phyloP scores from a whole-genome alignment of 1,140 invertebrate genomes.

The Rhopalosiphum maidis region DNA sequence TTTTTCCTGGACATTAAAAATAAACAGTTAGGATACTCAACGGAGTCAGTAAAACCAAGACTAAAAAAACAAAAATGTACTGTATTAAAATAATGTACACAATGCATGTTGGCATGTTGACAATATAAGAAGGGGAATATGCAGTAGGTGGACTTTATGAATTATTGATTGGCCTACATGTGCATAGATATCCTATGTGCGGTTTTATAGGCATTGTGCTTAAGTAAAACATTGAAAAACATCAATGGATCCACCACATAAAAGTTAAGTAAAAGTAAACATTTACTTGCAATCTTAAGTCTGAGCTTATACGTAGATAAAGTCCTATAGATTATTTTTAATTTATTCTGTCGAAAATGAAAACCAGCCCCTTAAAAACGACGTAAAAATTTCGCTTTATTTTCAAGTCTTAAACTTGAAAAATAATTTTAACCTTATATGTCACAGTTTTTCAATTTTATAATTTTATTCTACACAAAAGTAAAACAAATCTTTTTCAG shows the following conservation, averaged over 20 bases:
- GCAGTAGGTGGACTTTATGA: conserved; percentile 48
- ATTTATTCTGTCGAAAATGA: neutral
- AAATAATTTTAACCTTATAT: neutral
- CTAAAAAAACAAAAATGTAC: conserved; percentile 42
- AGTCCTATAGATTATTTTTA: too few relatives aligned
- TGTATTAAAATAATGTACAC: conserved; percentile 27
- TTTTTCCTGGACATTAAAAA: conserved; percentile 38
- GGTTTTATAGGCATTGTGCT: neutral
- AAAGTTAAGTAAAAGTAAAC: conserved; percentile 15
- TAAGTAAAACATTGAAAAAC: conserved; percentile 16
- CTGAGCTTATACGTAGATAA: neutral
- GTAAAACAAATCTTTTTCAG: neutral
- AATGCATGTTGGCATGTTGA: conserved; percentile 46
- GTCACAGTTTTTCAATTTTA: neutral
- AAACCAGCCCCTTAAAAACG: neutral
- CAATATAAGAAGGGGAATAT: conserved; percentile 34
- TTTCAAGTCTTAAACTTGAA: neutral
- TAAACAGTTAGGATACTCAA: conserved; percentile 45
- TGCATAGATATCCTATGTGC: conserved; percentile 7
- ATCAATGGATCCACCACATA: neutral
- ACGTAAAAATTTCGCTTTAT: neutral
- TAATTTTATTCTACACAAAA: neutral
- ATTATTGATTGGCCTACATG: conserved; percentile 56
- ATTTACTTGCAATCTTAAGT: neutral
- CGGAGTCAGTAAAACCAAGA: conserved; percentile 12